phyloP scores from a whole-genome alignment of 2,113 vertebrate species.

The Cacatua alba region DNA sequence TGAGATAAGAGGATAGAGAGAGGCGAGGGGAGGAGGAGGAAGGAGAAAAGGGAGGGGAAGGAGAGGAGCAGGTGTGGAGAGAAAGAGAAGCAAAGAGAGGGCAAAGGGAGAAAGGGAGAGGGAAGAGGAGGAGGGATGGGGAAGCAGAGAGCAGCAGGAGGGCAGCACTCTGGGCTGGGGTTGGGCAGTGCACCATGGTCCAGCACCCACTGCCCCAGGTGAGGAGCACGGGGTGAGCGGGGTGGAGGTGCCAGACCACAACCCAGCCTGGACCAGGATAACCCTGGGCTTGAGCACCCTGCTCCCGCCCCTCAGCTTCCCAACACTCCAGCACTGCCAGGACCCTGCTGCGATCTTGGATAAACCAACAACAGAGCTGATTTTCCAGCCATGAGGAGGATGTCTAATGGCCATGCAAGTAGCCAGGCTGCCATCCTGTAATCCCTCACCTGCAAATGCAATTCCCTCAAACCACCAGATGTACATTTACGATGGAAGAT shows the following conservation, averaged over 20 bases:
- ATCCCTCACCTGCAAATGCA: neutral
- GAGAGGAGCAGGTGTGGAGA: slow-evolving; percentile 64
- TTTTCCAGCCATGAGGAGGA: neutral
- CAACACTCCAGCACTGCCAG: neutral
- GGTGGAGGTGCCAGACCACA: neutral
- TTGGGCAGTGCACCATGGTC: rapidly evolving
- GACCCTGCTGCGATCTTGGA: neutral
- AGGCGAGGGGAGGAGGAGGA: slow-evolving; percentile 51
- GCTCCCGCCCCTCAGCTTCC: neutral
- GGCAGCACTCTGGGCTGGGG: neutral
- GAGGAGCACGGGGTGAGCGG: rapidly evolving
- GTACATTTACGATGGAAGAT: neutral
- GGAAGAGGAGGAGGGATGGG: slow-evolving; percentile 13
- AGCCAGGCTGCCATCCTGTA: neutral
- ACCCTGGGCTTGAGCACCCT: neutral
- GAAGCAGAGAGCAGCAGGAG: neutral
- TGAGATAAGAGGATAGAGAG: slow-evolving; percentile 69
- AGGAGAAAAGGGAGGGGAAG: slow-evolving; percentile 49
- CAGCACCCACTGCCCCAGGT: neutral
- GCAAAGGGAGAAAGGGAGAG: slow-evolving; percentile 30
- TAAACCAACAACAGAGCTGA: neutral
- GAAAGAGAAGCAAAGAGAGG: slow-evolving; percentile 39
- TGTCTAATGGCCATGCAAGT: neutral
- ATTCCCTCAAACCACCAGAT: neutral
- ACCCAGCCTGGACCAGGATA: neutral